phyloP scores from a whole-genome alignment of 1,140 invertebrate species.

The Drosophila elegans region DNA sequence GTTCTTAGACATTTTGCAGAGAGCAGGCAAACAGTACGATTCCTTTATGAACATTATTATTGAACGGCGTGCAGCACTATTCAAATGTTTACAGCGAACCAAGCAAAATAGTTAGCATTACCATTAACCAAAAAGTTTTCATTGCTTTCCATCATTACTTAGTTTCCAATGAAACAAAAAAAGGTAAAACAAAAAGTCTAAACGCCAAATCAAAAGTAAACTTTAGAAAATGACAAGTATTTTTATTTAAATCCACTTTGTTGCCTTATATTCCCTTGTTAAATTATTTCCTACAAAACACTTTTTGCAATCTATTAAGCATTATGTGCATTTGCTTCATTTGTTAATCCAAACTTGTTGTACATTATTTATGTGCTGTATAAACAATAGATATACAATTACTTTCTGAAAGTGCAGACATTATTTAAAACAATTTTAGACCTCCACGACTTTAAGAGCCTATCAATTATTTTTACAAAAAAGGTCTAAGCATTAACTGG shows the following conservation, averaged over 20 bases:
- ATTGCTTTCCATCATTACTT: not conserved
- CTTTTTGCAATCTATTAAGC: no score
- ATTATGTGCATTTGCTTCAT: not conserved
- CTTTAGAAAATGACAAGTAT: no score
- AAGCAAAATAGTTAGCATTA: slow-evolving; percentile 1
- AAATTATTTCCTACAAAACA: not conserved
- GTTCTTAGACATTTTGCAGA: slow-evolving; percentile 10
- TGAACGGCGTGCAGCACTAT: slow-evolving; percentile 43
- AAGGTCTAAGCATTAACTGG: not conserved
- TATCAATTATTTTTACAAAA: not conserved
- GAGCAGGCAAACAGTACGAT: slow-evolving; percentile 19
- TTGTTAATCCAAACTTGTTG: not conserved
- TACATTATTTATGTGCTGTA: not conserved
- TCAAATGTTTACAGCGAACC: slow-evolving; percentile 10
- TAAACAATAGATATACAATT: not conserved
- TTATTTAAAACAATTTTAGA: not conserved
- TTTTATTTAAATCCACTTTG: no score
- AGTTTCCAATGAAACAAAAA: not conserved
- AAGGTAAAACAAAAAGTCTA: not conserved
- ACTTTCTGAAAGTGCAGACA: not conserved
- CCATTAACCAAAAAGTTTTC: not conserved
- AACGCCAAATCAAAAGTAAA: not conserved
- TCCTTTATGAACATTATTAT: slow-evolving; percentile 37
- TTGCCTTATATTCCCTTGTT: no score
- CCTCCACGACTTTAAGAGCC: not conserved